These are phyloP conservation scores for Crotalus helleri DNA, from an alignment of 2,113 vertebrate species.

Conservation along the genomic window DNA sequence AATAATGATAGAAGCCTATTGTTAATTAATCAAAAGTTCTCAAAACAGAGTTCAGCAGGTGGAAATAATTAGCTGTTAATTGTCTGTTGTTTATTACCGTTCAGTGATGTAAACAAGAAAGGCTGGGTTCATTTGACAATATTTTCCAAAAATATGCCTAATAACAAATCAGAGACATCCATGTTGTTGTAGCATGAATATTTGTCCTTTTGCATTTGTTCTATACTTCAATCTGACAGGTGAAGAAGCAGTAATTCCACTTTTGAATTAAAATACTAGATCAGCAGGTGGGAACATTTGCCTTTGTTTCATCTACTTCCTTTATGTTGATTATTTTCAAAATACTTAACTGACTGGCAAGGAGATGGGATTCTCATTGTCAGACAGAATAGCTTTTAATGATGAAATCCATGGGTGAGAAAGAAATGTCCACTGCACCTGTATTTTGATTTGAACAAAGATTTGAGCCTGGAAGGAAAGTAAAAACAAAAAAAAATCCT, in stretches of 20 bases:
- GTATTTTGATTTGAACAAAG: neutral
- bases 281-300: conserved; percentile 33
- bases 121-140: conserved; percentile 48
- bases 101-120: conserved; percentile 66
- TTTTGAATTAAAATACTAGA: conserved; percentile 43
- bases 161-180: conserved; percentile 58
- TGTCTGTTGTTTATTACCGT: conserved; percentile 71
- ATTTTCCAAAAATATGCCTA: conserved; percentile 56
- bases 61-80: conserved; percentile 75
- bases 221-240: conserved; percentile 31
- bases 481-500: neutral
- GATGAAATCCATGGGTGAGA: neutral
- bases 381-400: conserved; percentile 9
- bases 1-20: conserved; percentile 62
- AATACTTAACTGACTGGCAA: conserved; percentile 22
- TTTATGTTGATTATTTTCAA: conserved; percentile 27
- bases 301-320: conserved; percentile 36
- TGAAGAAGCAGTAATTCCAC: conserved; percentile 33
- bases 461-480: neutral
- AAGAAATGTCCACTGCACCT: conserved; percentile 16
- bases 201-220: conserved; percentile 39
- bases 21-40: conserved; percentile 73
- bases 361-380: neutral
- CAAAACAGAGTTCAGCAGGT: conserved; percentile 73
- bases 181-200: conserved; percentile 45